A percentile compares a stretch with the other conserved stretches of the same genome.
Conservation (phyloP, 2,113 vertebrate species). For the Ailurus styani region DNA sequence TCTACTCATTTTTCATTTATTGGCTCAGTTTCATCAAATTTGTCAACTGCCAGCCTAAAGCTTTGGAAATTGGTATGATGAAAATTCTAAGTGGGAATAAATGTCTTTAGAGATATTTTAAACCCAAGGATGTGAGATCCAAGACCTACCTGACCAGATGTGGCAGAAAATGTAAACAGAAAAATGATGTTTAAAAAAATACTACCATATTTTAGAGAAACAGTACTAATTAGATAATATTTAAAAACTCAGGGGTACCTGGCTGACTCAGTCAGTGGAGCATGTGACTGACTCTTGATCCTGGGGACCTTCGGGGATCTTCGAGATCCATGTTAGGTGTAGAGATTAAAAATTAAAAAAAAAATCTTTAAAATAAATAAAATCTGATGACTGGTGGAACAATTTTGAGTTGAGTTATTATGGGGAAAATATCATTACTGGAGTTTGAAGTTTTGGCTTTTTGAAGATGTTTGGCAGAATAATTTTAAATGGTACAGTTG, state of each 20-base stretch:
- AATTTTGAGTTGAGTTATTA: not conserved
- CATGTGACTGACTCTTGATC: not conserved
- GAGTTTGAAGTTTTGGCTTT: not conserved
- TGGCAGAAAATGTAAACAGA: not conserved
- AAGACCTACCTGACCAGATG: not conserved
- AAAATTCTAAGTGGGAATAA: not conserved
- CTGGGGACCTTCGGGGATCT: too few relatives aligned
- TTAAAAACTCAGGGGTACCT: not conserved
- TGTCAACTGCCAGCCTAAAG: not conserved
- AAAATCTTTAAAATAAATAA: not conserved
- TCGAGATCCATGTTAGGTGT: not conserved
- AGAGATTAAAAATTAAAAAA: not conserved
- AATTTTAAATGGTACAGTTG: not conserved
- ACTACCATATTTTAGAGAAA: not conserved
- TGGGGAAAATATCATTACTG: not conserved
- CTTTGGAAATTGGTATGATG: not conserved
- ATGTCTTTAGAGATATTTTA: not conserved
- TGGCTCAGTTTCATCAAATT: not conserved
- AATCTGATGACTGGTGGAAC: not conserved
- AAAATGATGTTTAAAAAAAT: not conserved
- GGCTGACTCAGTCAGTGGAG: not conserved
- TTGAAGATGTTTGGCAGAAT: not conserved
- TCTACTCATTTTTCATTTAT: not conserved
- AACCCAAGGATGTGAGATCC: not conserved
- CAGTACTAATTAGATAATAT: not conserved